Evolutionary conservation across 2,888 invertebrate species (phyloP).

Genomic region (Villa cingulata): DNA sequence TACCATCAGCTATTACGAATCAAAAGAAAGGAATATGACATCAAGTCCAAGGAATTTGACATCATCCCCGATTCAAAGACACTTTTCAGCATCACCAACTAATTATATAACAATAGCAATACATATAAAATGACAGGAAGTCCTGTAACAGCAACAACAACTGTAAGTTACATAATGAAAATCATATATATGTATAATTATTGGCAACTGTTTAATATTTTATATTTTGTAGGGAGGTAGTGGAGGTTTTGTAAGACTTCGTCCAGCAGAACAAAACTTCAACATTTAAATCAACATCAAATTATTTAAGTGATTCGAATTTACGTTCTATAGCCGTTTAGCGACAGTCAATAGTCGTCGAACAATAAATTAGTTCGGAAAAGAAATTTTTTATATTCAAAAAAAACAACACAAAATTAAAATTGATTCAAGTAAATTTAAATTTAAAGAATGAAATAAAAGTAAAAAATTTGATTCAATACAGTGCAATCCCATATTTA

Average conservation of each 20-base stretch:
- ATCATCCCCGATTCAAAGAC: constrained; percentile 29
- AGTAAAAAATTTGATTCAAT: no score
- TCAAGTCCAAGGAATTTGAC: constrained; percentile 31
- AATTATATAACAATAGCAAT: constrained; percentile 41
- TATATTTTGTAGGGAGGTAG: constrained; percentile 9
- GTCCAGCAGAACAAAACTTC: constrained; percentile 37
- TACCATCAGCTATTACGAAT: constrained; percentile 30
- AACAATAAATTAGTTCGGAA: constrained; percentile 42
- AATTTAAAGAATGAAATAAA: no score
- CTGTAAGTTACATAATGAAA: not conserved
- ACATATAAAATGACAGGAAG: constrained; percentile 35
- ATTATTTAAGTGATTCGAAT: constrained; percentile 34
- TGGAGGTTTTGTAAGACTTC: constrained; percentile 28
- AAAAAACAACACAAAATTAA: no score
- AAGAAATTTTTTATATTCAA: no score
- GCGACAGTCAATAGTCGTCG: constrained; percentile 41
- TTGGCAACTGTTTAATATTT: no score
- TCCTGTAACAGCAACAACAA: constrained; percentile 21
- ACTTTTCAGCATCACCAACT: constrained; percentile 38
- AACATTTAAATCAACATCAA: constrained; percentile 40
- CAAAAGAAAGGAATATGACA: constrained; percentile 25
- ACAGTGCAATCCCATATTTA: no score
- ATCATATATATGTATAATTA: no score
- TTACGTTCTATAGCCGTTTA: constrained; percentile 41
- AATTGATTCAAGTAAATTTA: no score